Percentiles rank a stretch among this genome's conserved stretches.
Evolutionary conservation across 1,140 invertebrate genomes (phyloP).

Genomic region (Microplitis mediator): DNA sequence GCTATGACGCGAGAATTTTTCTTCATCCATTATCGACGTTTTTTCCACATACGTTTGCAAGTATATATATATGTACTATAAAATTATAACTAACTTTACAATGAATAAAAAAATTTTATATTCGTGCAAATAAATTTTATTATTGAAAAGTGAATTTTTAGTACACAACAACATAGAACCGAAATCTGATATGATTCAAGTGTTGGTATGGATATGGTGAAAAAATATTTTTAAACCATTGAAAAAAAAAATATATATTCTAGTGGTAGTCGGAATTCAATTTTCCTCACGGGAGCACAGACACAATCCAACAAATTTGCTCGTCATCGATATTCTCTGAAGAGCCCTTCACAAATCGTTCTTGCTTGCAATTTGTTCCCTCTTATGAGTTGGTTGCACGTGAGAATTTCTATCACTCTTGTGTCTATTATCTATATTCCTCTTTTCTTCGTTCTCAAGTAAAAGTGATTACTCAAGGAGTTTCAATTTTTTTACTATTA

Average conservation of each 20-base stretch:
- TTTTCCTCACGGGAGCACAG: not conserved
- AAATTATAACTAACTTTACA: too few relatives aligned
- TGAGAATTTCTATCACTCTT: not conserved
- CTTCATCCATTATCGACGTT: too few relatives aligned
- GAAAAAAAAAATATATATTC: not conserved
- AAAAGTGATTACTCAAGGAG: not conserved
- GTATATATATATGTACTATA: too few relatives aligned
- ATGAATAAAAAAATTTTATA: too few relatives aligned
- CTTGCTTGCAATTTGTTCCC: conserved; percentile 7
- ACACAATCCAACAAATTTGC: conserved; percentile 26
- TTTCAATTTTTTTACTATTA: not conserved
- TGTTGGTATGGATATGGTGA: not conserved
- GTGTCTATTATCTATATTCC: not conserved
- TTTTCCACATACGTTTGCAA: not conserved
- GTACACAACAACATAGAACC: too few relatives aligned
- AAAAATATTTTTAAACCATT: not conserved
- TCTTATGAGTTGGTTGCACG: not conserved
- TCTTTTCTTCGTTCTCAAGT: not conserved
- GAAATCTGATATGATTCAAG: not conserved
- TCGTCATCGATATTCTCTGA: conserved; percentile 18
- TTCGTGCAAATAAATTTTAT: too few relatives aligned
- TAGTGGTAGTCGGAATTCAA: conserved; percentile 7
- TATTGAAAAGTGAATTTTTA: too few relatives aligned
- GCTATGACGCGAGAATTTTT: too few relatives aligned
- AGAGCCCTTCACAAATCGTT: conserved; percentile 7